A percentile compares a stretch with the other conserved stretches of the same genome.
phyloP scores from a whole-genome alignment of 1,140 invertebrate species.

The Lepidurus apus region DNA sequence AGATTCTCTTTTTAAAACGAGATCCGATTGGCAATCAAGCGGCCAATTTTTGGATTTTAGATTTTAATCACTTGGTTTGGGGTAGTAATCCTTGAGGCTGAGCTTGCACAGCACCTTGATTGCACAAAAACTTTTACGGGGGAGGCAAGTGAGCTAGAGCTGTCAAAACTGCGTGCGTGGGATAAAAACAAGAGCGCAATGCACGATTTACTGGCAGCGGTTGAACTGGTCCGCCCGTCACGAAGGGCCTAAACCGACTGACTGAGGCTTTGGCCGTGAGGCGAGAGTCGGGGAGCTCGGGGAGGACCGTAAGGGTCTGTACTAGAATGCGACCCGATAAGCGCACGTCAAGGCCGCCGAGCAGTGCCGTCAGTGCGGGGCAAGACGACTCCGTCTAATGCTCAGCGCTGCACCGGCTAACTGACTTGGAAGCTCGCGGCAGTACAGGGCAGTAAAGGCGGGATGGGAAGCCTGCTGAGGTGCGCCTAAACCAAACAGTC shows the following conservation, averaged over 20 bases:
- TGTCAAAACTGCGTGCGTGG: constrained; percentile 8
- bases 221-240: constrained; percentile 1
- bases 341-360: constrained; percentile 19
- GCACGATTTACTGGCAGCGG: neutral
- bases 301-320: neutral
- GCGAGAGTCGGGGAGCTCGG: neutral
- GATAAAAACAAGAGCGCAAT: neutral
- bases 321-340: constrained; percentile 7
- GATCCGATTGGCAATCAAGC: neutral
- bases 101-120: constrained; percentile 10
- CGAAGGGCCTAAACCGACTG: constrained; percentile 15
- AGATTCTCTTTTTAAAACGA: neutral
- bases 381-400: constrained; percentile 13
- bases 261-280: neutral
- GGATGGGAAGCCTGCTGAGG: neutral
- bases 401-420: constrained; percentile 8
- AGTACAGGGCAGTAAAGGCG: constrained; percentile 5
- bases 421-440: constrained; percentile 17
- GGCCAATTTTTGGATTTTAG: neutral
- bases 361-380: neutral
- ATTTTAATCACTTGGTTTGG: neutral
- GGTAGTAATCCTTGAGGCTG: constrained; percentile 14
- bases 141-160: neutral
- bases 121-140: constrained; percentile 3
- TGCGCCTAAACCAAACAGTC: constrained; percentile 18